Evolutionary conservation across 2,888 invertebrate species (phyloP).

Genomic region (Drosophila kambysellisi): DNA sequence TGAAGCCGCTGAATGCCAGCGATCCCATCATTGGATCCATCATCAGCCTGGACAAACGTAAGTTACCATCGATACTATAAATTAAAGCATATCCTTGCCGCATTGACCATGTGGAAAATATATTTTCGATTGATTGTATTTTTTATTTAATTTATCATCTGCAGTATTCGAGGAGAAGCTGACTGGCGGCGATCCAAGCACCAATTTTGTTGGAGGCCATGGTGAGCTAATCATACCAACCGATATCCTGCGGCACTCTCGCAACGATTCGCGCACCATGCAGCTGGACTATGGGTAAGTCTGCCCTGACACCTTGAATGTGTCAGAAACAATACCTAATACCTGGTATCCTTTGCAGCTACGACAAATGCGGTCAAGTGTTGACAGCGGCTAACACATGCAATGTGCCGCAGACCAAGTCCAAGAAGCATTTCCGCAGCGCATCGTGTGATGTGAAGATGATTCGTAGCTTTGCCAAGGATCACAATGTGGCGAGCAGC

Average conservation of each 20-base stretch:
- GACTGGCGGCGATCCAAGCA: conserved; percentile 84
- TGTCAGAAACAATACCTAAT: background rate
- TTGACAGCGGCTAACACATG: conserved; percentile 55
- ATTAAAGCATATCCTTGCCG: background rate
- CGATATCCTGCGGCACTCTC: conserved; percentile 85
- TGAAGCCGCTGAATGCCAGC: conserved; percentile 87
- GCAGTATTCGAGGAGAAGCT: conserved; percentile 91
- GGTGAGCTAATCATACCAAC: conserved; percentile 83
- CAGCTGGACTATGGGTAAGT: conserved; percentile 87
- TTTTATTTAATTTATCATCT: conserved; percentile 71
- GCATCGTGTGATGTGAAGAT: conserved; percentile 85
- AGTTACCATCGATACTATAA: conserved; percentile 78
- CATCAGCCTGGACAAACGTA: conserved; percentile 93
- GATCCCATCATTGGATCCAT: conserved; percentile 91
- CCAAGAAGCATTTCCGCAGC: conserved; percentile 85
- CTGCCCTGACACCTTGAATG: background rate
- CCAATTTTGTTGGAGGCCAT: conserved; percentile 67
- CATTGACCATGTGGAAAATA: background rate
- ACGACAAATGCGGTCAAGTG: conserved; percentile 83
- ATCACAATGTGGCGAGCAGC: conserved; percentile 69
- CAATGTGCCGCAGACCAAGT: conserved; percentile 82
- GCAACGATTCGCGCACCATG: conserved; percentile 88
- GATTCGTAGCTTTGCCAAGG: conserved; percentile 84
- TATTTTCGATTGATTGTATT: background rate
- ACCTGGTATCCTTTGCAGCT: conserved; percentile 57